A percentile compares a stretch with the other conserved stretches of the same genome.
These are phyloP conservation scores for Phasianus colchicus DNA, from an alignment of 2,113 vertebrate species.

Conservation along the genomic window DNA sequence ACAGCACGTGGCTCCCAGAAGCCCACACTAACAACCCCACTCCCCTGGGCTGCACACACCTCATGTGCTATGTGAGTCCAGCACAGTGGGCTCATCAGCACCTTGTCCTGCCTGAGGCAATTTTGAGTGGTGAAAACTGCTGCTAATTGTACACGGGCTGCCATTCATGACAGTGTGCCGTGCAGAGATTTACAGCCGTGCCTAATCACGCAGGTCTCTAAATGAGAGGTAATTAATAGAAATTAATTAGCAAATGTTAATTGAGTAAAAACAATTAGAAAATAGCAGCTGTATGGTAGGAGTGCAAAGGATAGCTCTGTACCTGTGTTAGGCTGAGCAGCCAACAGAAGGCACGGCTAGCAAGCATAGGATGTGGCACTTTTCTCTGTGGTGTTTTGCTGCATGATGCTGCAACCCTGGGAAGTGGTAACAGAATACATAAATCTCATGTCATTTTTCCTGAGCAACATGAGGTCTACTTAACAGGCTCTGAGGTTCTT, in stretches of 20 bases:
- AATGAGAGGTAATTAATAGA: conserved; percentile 12
- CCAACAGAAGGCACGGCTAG: background rate
- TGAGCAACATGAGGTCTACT: background rate
- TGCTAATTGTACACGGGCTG: background rate
- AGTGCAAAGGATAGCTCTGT: background rate
- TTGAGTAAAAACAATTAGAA: background rate
- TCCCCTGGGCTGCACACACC: background rate
- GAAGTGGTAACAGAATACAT: background rate
- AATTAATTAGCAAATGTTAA: conserved; percentile 11
- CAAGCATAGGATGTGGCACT: fast-evolving
- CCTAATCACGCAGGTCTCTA: background rate
- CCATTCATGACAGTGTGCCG: background rate
- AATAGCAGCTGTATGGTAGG: background rate
- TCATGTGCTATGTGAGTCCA: fast-evolving
- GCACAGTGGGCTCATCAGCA: fast-evolving
- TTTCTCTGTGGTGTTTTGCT: background rate
- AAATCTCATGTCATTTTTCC: background rate
- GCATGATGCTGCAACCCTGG: background rate
- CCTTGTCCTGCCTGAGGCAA: background rate
- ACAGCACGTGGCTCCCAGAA: fast-evolving
- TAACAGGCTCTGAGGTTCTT: background rate
- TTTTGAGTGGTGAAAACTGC: background rate
- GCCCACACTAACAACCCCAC: background rate
- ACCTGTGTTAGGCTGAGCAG: background rate
- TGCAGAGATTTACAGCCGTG: background rate